Evolutionary conservation across 2,113 vertebrate genomes (phyloP).

Genomic region (Peucedramus taeniatus): DNA sequence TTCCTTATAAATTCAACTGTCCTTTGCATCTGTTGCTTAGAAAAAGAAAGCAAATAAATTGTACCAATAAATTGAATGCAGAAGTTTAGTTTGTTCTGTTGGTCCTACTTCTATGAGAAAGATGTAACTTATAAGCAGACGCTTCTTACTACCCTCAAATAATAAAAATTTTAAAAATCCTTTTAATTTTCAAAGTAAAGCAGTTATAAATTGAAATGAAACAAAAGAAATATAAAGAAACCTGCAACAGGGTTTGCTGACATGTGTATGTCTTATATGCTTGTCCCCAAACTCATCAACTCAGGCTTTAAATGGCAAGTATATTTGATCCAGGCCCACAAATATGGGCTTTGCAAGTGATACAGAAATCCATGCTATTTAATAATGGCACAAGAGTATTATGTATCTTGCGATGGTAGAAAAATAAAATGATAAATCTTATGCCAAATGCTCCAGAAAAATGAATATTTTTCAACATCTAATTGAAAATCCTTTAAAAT

Average conservation of each 20-base stretch:
- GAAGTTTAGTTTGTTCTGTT: not conserved
- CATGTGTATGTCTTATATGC: not conserved
- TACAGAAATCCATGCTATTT: not conserved
- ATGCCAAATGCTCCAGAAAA: not conserved
- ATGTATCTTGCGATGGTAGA: not conserved
- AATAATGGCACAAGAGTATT: not conserved
- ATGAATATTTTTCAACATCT: not conserved
- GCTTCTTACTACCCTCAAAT: not conserved
- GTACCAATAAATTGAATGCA: not conserved
- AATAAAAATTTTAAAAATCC: accelerated
- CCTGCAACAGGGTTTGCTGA: not conserved
- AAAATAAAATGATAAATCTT: not conserved
- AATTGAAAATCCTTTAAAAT: not conserved
- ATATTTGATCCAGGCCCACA: not conserved
- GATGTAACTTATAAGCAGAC: not conserved
- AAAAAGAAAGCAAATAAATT: not conserved
- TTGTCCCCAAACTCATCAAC: not conserved
- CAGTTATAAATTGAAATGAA: not conserved
- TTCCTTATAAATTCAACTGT: not conserved
- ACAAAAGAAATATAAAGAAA: not conserved
- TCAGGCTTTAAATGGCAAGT: not conserved
- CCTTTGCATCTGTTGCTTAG: not conserved
- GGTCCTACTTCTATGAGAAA: not conserved
- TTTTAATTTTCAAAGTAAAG: not conserved
- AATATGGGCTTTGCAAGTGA: not conserved